A percentile compares a stretch with the other conserved stretches of the same genome.
Conservation (phyloP, 2,888 invertebrate genomes). For the Acanthacorydalis orientalis region DNA sequence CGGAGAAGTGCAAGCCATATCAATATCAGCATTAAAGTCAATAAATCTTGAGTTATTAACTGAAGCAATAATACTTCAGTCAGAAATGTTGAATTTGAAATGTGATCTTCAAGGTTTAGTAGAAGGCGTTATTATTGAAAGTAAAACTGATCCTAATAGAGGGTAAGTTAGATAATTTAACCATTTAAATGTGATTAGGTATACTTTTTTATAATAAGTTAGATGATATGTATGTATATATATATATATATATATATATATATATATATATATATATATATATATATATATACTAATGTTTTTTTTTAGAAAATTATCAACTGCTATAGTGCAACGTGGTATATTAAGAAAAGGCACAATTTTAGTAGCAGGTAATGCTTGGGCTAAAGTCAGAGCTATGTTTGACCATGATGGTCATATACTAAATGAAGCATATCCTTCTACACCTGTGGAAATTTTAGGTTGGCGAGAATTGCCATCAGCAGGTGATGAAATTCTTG, state of each 20-base stretch:
- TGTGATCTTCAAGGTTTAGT: conserved; percentile 71
- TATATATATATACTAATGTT: not conserved
- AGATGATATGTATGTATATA: too few relatives aligned
- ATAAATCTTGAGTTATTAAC: conserved; percentile 60
- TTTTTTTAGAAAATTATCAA: conserved; percentile 55
- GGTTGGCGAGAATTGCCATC: conserved; percentile 85
- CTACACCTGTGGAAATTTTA: conserved; percentile 67
- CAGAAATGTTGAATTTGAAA: conserved; percentile 73
- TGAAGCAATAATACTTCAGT: conserved; percentile 69
- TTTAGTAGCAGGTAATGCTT: conserved; percentile 67
- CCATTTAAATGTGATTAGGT: not conserved
- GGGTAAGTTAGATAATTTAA: conserved; percentile 29
- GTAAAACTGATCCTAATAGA: conserved; percentile 46
- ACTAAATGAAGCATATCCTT: conserved; percentile 53
- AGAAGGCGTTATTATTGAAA: conserved; percentile 84
- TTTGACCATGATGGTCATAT: conserved; percentile 58
- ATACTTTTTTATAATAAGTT: too few relatives aligned
- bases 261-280: too few relatives aligned
- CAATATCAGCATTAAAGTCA: conserved; percentile 78
- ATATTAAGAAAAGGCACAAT: conserved; percentile 61
- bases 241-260: too few relatives aligned
- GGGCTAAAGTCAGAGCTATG: conserved; percentile 69
- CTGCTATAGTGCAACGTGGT: conserved; percentile 71
- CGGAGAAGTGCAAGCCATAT: conserved; percentile 82
- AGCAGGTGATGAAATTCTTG: conserved; percentile 75